Base-by-base conservation (phyloP, 1,140 invertebrate species). In the Limonius californicus region DNA sequence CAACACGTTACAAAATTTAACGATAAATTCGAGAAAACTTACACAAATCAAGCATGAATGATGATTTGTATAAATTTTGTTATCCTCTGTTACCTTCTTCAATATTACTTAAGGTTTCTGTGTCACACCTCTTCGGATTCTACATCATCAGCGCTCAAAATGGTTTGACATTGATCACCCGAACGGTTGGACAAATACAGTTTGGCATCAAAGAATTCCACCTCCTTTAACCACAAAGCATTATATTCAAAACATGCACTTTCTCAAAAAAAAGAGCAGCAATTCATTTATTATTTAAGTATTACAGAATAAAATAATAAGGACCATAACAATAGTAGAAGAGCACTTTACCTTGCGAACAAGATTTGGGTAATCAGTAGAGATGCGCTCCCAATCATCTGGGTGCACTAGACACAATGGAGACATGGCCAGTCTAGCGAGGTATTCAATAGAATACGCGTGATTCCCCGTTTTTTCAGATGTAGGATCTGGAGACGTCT, bases 331-430 rank as follows among this genome's bases (percentile, higher is more conserved):
- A n/a, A n/a, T n/a, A n/a, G n/a, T n/a, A n/a, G n/a, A n/a, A n/a
- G n/a, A n/a, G n/a, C n/a, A n/a, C n/a, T n/a, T 69, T 79, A 83
- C 82, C 76, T 83, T 82, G 62, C 79, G 78, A 54, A 81, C 71
- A 59, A 84, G 77, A 61, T 67, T 76, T 20, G 82, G 82, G 71
- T 79, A 78, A 63, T 82, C 80, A 64, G 77, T 77, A 56, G 78
- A 75, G 63, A 84, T 83, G 57, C 79, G 76, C 57, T 77, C 77
- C 82, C 81, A 83, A 67, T 83, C 79, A 19, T 68, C 71, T 23
- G 82, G 82, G 30, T 77, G 72, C 59, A 73, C 70, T 56, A 81
- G 76, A 62, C 82, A 82, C 30, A 81, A 78, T 23, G 82, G 82
- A 45, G 81, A 81, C 69, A 78, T 78, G 53, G 82, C 79, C 67